Evolutionary conservation across 2,888 invertebrate species (phyloP).

Genomic region (Sarcophaga carnaria): DNA sequence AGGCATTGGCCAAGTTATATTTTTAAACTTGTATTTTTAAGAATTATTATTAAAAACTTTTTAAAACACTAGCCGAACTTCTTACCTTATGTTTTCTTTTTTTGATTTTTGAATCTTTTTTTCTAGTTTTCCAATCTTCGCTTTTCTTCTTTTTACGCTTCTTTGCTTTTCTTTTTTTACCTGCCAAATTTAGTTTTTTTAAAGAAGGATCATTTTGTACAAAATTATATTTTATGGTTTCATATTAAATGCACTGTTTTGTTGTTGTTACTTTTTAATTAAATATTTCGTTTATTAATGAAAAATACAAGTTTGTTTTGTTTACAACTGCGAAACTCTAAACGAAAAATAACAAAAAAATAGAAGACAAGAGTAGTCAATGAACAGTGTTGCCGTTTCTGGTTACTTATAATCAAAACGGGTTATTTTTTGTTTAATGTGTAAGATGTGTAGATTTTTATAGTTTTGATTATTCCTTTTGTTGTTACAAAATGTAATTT

Average conservation of each 20-base stretch:
- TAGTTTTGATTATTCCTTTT: too few species aligned
- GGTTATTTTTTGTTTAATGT: too few species aligned
- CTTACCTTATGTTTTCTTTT: neutral
- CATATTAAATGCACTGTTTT: conserved; percentile 11
- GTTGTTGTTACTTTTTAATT: neutral
- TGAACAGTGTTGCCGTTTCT: too few species aligned
- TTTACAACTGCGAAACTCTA: conserved; percentile 32
- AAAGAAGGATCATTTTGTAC: neutral
- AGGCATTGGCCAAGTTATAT: too few species aligned
- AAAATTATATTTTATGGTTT: neutral
- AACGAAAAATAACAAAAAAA: conserved; percentile 7
- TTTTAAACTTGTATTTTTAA: neutral
- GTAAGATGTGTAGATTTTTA: too few species aligned
- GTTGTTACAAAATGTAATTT: too few species aligned
- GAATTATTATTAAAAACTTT: neutral
- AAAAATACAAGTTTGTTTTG: conserved; percentile 34
- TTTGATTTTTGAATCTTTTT: neutral
- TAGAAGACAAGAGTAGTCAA: conserved; percentile 6
- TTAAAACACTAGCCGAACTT: neutral
- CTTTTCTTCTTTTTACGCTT: neutral
- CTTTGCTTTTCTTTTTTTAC: neutral
- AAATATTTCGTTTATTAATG: conserved; percentile 29
- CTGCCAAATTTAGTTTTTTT: neutral
- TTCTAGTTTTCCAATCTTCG: conserved; percentile 1
- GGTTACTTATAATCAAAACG: too few species aligned